Percentiles rank a stretch among this genome's conserved stretches.
Evolutionary conservation across 2,797 vertebrate species (phyloP).

Genomic region (Rhyacichthys aspro): DNA sequence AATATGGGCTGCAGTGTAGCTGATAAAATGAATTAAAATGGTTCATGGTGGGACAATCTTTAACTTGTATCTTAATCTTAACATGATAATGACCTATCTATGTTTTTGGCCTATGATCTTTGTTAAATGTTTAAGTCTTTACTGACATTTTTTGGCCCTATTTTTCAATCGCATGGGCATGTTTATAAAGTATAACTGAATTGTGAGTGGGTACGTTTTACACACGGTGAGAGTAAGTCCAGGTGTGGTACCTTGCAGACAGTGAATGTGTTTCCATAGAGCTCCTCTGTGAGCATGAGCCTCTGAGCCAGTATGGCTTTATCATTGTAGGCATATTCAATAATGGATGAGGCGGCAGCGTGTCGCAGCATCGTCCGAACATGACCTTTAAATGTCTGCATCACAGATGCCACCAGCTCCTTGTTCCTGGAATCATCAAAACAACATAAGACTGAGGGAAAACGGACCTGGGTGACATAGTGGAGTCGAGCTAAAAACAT

Average conservation of each 20-base stretch:
- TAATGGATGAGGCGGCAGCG: constrained; percentile 85
- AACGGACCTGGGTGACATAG: accelerated
- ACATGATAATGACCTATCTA: too few relatives aligned
- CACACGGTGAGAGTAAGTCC: not conserved
- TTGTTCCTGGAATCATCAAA: constrained; percentile 81
- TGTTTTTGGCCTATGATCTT: too few relatives aligned
- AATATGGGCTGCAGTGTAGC: too few relatives aligned
- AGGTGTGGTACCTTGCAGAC: constrained; percentile 86
- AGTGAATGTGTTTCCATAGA: constrained; percentile 92
- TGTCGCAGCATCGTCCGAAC: constrained; percentile 91
- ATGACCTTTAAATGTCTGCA: constrained; percentile 90
- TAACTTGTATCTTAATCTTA: too few relatives aligned
- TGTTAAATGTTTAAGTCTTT: too few relatives aligned
- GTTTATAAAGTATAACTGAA: too few relatives aligned
- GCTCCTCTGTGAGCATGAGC: constrained; percentile 91
- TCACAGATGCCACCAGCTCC: constrained; percentile 86
- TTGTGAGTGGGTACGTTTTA: constrained; percentile 7
- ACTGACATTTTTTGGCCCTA: too few relatives aligned
- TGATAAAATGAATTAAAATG: too few relatives aligned
- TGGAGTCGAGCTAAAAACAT: too few relatives aligned
- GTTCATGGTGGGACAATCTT: too few relatives aligned
- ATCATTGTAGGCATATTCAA: constrained; percentile 96
- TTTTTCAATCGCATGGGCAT: too few relatives aligned
- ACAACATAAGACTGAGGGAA: not conserved
- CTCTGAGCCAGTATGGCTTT: constrained; percentile 92